Conservation (phyloP, 53 echinoderm and acorn worm species). For the Henricia sp. region DNA sequence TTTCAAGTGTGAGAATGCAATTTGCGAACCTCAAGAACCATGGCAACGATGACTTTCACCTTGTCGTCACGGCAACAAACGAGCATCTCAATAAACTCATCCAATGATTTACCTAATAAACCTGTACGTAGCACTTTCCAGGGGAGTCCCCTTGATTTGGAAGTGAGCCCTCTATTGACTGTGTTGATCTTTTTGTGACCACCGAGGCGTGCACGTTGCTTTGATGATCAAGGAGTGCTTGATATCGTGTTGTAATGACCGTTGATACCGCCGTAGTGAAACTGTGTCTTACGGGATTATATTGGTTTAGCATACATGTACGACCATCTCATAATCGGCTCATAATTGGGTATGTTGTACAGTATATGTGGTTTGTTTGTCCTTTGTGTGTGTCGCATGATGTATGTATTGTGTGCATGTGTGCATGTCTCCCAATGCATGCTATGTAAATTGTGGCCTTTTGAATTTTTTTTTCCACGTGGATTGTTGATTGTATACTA, state of each 20-base stretch:
- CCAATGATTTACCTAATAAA: neutral
- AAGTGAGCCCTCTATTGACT: constrained; percentile 51
- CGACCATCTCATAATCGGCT: constrained; percentile 41
- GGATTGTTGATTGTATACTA: no score
- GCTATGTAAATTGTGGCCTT: no score
- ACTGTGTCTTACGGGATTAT: neutral
- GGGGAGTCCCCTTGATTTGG: neutral
- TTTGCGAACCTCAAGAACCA: neutral
- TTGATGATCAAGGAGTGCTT: neutral
- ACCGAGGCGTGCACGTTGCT: constrained; percentile 3
- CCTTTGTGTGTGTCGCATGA: neutral
- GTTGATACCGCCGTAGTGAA: neutral
- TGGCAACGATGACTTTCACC: constrained; percentile 8
- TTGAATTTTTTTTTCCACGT: no score
- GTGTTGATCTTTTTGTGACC: neutral
- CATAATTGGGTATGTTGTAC: constrained; percentile 39
- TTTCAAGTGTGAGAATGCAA: no score
- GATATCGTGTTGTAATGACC: constrained; percentile 11
- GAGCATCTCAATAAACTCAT: neutral
- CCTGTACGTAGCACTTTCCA: neutral
- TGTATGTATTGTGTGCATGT: neutral
- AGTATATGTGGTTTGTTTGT: no score
- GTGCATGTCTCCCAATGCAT: neutral
- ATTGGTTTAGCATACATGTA: constrained; percentile 23
- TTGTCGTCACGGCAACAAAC: constrained; percentile 3